Evolutionary conservation across 2,113 vertebrate species (phyloP).

Genomic region (Phoxinus phoxinus): DNA sequence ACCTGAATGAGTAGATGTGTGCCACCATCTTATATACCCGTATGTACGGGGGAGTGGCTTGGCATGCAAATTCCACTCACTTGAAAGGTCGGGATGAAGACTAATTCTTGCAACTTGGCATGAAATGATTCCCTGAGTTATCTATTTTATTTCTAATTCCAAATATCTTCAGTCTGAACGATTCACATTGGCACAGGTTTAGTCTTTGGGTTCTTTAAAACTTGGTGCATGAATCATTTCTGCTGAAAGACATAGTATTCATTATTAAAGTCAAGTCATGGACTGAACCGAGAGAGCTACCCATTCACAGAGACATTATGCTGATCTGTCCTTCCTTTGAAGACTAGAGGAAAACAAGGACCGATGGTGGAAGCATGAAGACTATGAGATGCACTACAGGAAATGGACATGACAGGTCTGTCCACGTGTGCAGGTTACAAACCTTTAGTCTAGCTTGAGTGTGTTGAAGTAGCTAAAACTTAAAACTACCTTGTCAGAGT

Average conservation of each 20-base stretch:
- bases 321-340: conserved; percentile 38
- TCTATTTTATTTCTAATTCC: background rate
- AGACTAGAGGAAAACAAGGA: conserved; percentile 31
- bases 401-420: conserved; percentile 42
- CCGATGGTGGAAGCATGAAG: background rate
- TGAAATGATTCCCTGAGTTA: background rate
- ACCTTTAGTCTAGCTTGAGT: conserved; percentile 20
- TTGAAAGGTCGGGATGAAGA: background rate
- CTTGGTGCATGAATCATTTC: conserved; percentile 21
- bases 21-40: too few relatives aligned
- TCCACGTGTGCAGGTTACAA: conserved; percentile 25
- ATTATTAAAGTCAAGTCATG: conserved; percentile 46
- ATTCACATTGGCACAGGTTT: background rate
- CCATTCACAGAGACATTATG: background rate
- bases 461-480: background rate
- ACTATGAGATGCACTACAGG: conserved; percentile 12
- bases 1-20: too few relatives aligned
- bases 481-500: conserved; percentile 57
- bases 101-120: background rate
- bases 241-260: conserved; percentile 24
- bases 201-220: conserved; percentile 7
- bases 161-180: background rate
- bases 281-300: conserved; percentile 23
- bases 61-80: too few relatives aligned
- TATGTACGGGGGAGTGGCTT: too few relatives aligned